Evolutionary conservation across 2,888 invertebrate genomes (phyloP).

Genomic region (Caenorhabditis sp.): DNA sequence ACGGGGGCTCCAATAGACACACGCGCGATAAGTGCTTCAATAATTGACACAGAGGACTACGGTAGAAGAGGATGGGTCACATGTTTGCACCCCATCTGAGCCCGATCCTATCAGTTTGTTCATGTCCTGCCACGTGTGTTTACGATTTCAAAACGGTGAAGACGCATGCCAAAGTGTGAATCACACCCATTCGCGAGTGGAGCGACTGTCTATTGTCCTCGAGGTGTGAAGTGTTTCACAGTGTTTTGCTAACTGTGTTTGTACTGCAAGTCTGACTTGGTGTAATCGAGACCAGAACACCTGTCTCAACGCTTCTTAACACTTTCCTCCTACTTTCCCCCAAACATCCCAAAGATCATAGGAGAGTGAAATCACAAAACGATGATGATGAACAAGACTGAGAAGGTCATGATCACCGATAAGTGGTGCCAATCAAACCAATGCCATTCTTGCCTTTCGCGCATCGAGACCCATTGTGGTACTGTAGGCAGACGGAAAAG

Average conservation of each 20-base stretch:
- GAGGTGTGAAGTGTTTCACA: too few species aligned
- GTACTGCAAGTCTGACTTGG: too few species aligned
- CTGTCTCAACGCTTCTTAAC: too few species aligned
- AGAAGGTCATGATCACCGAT: slow-evolving; percentile 53
- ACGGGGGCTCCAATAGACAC: slow-evolving; percentile 45
- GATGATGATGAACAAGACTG: slow-evolving; percentile 17
- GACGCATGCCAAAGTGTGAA: slow-evolving; percentile 24
- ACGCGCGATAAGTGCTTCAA: slow-evolving; percentile 22
- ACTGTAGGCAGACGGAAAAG: slow-evolving; percentile 29
- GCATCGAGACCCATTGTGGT: slow-evolving; percentile 41
- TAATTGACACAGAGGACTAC: slow-evolving; percentile 31
- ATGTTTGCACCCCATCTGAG: background rate
- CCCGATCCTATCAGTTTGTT: too few species aligned
- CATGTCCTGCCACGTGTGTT: background rate
- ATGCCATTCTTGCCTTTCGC: slow-evolving; percentile 40
- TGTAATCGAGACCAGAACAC: too few species aligned
- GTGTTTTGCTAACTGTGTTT: too few species aligned
- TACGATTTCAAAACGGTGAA: too few species aligned
- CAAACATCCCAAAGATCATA: background rate
- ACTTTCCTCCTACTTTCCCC: background rate
- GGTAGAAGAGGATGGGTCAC: background rate
- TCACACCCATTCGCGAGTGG: slow-evolving; percentile 37
- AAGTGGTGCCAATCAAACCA: slow-evolving; percentile 54
- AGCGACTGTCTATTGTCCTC: too few species aligned
- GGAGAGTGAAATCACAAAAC: slow-evolving; percentile 10